These are phyloP conservation scores for Morpho achilles DNA, from an alignment of 2,888 invertebrate species.

Conservation along the genomic window DNA sequence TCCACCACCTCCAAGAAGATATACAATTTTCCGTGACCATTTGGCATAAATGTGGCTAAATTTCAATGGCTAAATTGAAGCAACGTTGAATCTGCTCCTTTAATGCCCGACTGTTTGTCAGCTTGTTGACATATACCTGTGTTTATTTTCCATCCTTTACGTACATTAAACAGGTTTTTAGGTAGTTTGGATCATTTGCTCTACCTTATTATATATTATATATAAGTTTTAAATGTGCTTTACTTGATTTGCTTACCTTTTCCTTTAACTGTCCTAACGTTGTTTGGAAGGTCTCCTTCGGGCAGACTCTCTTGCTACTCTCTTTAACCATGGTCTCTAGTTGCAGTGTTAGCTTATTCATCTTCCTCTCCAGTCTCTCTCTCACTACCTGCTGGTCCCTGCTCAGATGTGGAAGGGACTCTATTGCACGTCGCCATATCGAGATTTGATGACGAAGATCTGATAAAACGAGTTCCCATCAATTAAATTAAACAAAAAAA, in stretches of 20 bases:
- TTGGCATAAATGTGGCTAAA: too few species aligned
- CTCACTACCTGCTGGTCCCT: slow-evolving; percentile 90
- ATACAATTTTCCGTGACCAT: too few species aligned
- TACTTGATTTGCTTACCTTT: slow-evolving; percentile 61
- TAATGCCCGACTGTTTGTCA: too few species aligned
- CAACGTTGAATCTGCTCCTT: too few species aligned
- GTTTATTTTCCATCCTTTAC: too few species aligned
- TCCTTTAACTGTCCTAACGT: slow-evolving; percentile 85
- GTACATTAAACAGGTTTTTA: too few species aligned
- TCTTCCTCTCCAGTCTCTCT: slow-evolving; percentile 85
- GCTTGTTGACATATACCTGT: too few species aligned
- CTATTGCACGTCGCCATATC: slow-evolving; percentile 89
- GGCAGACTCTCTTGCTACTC: slow-evolving; percentile 53
- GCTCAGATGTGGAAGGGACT: slow-evolving; percentile 88
- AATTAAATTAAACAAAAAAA: neutral
- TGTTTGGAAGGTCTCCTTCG: slow-evolving; percentile 79
- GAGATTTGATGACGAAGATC: slow-evolving; percentile 91
- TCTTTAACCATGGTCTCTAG: slow-evolving; percentile 45
- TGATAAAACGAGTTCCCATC: slow-evolving; percentile 33
- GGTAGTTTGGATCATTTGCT: too few species aligned
- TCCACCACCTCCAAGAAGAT: too few species aligned
- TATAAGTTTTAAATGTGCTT: too few species aligned
- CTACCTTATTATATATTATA: too few species aligned
- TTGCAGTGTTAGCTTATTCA: slow-evolving; percentile 79
- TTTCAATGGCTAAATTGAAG: too few species aligned